Evolutionary conservation across 2,113 vertebrate genomes (phyloP).

Genomic region (Hoplias malabaricus): DNA sequence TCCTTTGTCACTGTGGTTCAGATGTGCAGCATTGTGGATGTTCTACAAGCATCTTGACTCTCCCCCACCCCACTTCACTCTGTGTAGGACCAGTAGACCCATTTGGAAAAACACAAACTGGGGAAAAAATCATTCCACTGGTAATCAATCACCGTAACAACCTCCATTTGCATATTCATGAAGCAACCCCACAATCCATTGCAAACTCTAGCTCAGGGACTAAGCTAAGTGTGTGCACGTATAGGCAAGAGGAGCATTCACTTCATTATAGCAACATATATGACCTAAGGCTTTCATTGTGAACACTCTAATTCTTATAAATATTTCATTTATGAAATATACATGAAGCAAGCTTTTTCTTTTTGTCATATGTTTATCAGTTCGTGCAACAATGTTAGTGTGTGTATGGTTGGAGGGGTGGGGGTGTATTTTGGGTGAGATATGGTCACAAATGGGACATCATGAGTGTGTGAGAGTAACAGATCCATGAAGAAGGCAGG

Average conservation of each 20-base stretch:
- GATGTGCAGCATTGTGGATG: slow-evolving; percentile 10
- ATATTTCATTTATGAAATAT: not conserved
- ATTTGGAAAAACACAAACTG: slow-evolving; percentile 38
- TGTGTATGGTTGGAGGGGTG: not conserved
- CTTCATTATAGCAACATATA: not conserved
- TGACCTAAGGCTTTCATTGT: not conserved
- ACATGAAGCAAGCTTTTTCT: slow-evolving; percentile 3
- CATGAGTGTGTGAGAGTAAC: not conserved
- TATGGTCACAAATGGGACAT: slow-evolving; percentile 1
- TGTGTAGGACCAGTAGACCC: slow-evolving; percentile 34
- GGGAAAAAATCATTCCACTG: slow-evolving; percentile 29
- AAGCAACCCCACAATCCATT: not conserved
- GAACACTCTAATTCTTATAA: not conserved
- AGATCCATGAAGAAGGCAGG: slow-evolving; percentile 4
- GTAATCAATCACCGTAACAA: slow-evolving; percentile 53
- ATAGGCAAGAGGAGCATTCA: slow-evolving; percentile 4
- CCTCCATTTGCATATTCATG: slow-evolving; percentile 55
- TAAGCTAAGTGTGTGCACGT: slow-evolving; percentile 7
- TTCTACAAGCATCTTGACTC: slow-evolving; percentile 22
- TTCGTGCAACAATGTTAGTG: not conserved
- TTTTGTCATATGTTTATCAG: not conserved
- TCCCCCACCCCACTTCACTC: not conserved
- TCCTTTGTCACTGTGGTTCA: slow-evolving; percentile 4
- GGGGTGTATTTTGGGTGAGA: not conserved
- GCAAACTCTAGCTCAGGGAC: slow-evolving; percentile 4